A percentile compares a stretch with the other conserved stretches of the same genome.
Conservation (phyloP, 2,797 vertebrate species). For the Borostomias antarcticus region DNA sequence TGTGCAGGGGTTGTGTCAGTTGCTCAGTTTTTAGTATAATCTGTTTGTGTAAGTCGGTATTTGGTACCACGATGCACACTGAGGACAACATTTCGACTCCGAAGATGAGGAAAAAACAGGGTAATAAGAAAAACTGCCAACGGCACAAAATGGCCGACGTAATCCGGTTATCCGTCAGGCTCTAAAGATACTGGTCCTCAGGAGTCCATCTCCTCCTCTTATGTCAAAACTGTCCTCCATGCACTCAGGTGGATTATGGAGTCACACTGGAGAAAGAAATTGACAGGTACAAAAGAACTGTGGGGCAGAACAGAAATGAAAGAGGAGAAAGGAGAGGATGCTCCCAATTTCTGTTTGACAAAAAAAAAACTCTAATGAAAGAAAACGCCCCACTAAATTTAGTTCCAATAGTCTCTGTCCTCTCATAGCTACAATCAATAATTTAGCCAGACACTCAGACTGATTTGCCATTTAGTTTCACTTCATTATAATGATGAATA, state of each 20-base stretch:
- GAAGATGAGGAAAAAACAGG: constrained; percentile 47
- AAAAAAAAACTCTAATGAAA: background rate
- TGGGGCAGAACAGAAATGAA: constrained; percentile 64
- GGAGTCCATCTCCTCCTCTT: constrained; percentile 74
- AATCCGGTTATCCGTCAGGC: constrained; percentile 73
- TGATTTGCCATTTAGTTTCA: too few relatives aligned
- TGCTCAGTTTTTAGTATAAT: constrained; percentile 20
- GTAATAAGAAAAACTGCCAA: constrained; percentile 74
- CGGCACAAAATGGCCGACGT: constrained; percentile 67
- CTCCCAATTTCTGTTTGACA: background rate
- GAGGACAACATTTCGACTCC: constrained; percentile 64
- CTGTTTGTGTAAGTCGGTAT: constrained; percentile 42
- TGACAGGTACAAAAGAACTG: constrained; percentile 70
- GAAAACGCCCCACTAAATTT: too few relatives aligned
- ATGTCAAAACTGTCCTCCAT: constrained; percentile 77
- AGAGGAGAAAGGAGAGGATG: constrained; percentile 44
- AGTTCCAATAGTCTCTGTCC: background rate
- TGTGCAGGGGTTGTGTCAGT: background rate
- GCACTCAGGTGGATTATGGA: constrained; percentile 78
- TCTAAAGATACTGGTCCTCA: constrained; percentile 69
- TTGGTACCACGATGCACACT: constrained; percentile 55
- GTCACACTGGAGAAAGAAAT: constrained; percentile 64
- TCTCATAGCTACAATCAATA: background rate
- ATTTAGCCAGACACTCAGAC: too few relatives aligned
- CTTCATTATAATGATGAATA: too few relatives aligned